These are phyloP conservation scores for Sarcophaga rosellei DNA, from an alignment of 2,888 invertebrate genomes.

Conservation along the genomic window DNA sequence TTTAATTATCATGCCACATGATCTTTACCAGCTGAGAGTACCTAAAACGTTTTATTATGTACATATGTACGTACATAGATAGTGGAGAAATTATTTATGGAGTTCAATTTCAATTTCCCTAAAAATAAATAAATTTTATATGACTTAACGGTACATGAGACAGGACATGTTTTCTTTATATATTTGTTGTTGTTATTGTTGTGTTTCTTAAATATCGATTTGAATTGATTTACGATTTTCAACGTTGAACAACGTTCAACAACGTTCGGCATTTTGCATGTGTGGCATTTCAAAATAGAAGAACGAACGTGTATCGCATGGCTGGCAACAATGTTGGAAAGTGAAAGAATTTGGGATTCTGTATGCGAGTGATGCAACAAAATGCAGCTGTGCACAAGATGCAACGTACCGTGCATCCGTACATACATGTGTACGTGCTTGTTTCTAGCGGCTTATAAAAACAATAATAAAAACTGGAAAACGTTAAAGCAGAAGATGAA, in stretches of 20 bases:
- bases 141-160: not conserved
- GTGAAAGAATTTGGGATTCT: not conserved
- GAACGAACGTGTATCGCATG: not conserved
- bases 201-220: not conserved
- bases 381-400: constrained; percentile 17
- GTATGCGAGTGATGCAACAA: not conserved
- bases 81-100: too few relatives aligned
- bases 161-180: not conserved
- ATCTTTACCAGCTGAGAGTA: too few relatives aligned
- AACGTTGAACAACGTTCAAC: not conserved
- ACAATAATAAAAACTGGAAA: constrained; percentile 9
- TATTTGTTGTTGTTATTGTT: too few relatives aligned
- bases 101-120: not conserved
- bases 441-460: constrained; percentile 6
- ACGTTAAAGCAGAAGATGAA: not conserved
- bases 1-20: too few relatives aligned
- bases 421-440: constrained; percentile 1
- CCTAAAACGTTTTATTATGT: not conserved
- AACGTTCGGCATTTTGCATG: constrained; percentile 1
- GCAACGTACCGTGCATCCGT: not conserved
- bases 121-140: not conserved
- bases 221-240: constrained; percentile 14
- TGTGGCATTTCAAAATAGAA: not conserved
- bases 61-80: not conserved
- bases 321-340: constrained; percentile 9